Conservation (phyloP, 2,113 vertebrate species). For the Microtus oregoni region DNA sequence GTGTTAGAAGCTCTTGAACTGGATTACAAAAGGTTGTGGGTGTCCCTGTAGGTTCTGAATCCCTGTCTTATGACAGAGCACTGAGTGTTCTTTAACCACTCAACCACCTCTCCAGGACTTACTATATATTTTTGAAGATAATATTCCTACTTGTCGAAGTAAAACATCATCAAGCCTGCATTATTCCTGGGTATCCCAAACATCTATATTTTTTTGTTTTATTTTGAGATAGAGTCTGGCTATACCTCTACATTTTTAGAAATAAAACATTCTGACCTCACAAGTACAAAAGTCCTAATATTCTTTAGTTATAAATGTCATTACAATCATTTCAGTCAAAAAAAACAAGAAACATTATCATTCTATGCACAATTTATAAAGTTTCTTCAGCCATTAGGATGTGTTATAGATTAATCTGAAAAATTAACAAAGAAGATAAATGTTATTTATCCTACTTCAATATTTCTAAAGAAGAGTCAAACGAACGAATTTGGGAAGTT, state of each 20-base stretch:
- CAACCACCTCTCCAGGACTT: background rate
- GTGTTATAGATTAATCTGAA: background rate
- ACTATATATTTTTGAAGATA: background rate
- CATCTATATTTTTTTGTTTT: background rate
- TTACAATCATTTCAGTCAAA: background rate
- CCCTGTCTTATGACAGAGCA: background rate
- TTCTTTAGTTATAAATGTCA: slow-evolving; percentile 10
- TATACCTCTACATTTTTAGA: background rate
- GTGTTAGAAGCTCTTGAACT: background rate
- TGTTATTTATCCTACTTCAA: background rate
- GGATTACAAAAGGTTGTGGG: background rate
- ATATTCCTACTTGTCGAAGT: background rate
- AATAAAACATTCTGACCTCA: background rate
- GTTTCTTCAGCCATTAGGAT: background rate
- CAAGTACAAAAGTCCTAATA: background rate
- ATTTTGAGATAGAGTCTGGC: background rate
- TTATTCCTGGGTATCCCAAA: background rate
- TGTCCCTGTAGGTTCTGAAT: background rate
- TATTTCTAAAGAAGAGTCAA: background rate
- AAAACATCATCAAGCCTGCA: background rate
- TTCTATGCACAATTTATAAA: background rate
- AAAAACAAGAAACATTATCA: background rate
- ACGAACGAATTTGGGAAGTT: background rate
- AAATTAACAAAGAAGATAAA: background rate
- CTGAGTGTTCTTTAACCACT: background rate